Evolutionary conservation across 2,113 vertebrate species (phyloP), one percentile per base, ranked within the genome.

Genomic region (Eurystomus gularis): DNA sequence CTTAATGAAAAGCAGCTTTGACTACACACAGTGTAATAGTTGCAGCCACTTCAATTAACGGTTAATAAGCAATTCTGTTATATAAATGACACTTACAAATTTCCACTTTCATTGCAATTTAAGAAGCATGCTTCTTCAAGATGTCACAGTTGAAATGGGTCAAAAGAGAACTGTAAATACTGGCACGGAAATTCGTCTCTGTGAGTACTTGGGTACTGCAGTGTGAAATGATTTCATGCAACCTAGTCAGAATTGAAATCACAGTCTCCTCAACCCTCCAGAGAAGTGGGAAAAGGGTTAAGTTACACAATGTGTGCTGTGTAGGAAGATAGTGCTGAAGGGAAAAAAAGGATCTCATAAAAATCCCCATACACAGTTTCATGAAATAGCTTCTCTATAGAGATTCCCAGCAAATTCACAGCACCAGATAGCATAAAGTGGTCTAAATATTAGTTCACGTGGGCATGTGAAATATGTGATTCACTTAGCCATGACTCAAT

Each of bases 211-310:
- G 1, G 69, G 52, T 57, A n/a, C 14, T 26, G 49, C 61, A 40
- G n/a, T 29, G n/a, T 85, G 82, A 88, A 90, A 80, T 51, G 5
- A 58, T 83, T 95, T 95, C 23, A 13, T 51, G 82, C 90, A 58
- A 49, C 37, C 66, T 42, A 55, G 66, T 55, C 76, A 66, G 75
- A 80, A 88, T 46, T 3, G 23, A 79, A 90, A 91, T 72, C 62
- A 61, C 70, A 93, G 81, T 44, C 51, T 73, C 26, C n/a, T 55
- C 62, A 90, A 46, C 82, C 93, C 75, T 92, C 88, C 79, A 91
- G 93, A 85, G 75, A 90, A 81, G 82, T 51, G 92, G 46, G 71
- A 91, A 91, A 94, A 93, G 93, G 58, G 90, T 95, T 95, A 94
- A 88, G 64, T 88, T 95, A 70, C 82, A 90, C 85, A 93, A 51